Evolutionary conservation across 2,113 vertebrate species (phyloP).

Genomic region (Oncorhynchus masou): DNA sequence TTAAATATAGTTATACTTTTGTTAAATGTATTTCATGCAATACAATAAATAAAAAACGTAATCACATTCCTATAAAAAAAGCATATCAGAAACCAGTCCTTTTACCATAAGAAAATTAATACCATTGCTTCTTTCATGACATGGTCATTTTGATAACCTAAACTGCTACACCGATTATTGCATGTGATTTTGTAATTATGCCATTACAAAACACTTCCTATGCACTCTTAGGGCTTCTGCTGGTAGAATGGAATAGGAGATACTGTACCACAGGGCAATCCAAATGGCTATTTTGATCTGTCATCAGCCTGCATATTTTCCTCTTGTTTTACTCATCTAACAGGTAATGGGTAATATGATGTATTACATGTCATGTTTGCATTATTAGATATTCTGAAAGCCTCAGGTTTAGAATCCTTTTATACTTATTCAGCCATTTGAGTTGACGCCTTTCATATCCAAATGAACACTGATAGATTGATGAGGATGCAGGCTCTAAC

Average conservation of each 20-base stretch:
- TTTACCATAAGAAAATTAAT: background rate
- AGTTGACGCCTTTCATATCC: constrained; percentile 89
- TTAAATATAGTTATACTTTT: constrained; percentile 61
- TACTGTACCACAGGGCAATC: constrained; percentile 50
- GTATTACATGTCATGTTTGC: constrained; percentile 85
- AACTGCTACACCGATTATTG: background rate
- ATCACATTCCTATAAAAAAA: background rate
- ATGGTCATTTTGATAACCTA: too few relatives aligned
- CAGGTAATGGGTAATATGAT: constrained; percentile 86
- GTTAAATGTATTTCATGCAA: constrained; percentile 19
- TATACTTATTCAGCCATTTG: constrained; percentile 96
- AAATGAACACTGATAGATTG: constrained; percentile 85
- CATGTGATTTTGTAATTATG: constrained; percentile 24
- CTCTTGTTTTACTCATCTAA: constrained; percentile 74
- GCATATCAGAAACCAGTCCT: constrained; percentile 26
- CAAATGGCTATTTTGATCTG: constrained; percentile 62
- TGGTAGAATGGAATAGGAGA: constrained; percentile 48
- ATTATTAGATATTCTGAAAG: constrained; percentile 77
- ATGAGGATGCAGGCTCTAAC: constrained; percentile 80
- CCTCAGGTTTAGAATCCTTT: constrained; percentile 66
- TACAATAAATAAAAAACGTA: background rate
- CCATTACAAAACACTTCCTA: constrained; percentile 30
- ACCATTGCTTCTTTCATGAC: background rate
- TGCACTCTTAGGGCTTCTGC: constrained; percentile 29
- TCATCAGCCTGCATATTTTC: constrained; percentile 58